phyloP scores from a whole-genome alignment of 2,888 invertebrate genomes.

The Icerya purchasi region DNA sequence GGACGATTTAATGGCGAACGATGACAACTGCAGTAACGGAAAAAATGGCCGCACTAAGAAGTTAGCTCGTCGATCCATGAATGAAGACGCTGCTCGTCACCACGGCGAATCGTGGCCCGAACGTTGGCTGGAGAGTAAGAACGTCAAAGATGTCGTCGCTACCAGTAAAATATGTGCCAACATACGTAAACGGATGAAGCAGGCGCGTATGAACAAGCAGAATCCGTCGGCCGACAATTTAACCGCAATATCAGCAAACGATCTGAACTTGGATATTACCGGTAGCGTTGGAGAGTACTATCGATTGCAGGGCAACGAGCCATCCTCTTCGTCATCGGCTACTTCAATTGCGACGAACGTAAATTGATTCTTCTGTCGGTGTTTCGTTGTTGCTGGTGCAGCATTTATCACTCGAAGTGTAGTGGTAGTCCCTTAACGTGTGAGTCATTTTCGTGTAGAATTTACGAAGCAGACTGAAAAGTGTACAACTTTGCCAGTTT shows the following conservation, averaged over 20 bases:
- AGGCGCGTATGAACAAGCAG: slow-evolving; percentile 9
- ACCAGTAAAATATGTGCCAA: slow-evolving; percentile 20
- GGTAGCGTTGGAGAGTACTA: neutral
- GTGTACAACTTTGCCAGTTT: too few relatives aligned
- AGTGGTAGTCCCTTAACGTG: too few relatives aligned
- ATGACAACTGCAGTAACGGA: neutral
- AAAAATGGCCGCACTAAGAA: neutral
- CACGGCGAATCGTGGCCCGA: slow-evolving; percentile 12
- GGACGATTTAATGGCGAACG: neutral
- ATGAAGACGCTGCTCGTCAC: neutral
- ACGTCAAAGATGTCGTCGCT: slow-evolving; percentile 19
- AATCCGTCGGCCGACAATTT: neutral
- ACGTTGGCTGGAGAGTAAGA: slow-evolving; percentile 18
- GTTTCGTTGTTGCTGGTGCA: too few relatives aligned
- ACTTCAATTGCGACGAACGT: too few relatives aligned
- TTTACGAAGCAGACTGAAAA: too few relatives aligned
- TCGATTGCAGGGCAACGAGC: neutral
- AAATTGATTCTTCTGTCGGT: too few relatives aligned
- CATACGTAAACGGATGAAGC: slow-evolving; percentile 18
- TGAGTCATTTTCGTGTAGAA: too few relatives aligned
- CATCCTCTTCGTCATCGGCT: too few relatives aligned
- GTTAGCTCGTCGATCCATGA: neutral
- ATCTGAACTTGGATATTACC: neutral
- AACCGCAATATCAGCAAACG: neutral
- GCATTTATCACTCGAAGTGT: too few relatives aligned